A percentile compares a stretch with the other conserved stretches of the same genome.
Evolutionary conservation across 2,113 vertebrate genomes (phyloP).

Genomic region (Lynx canadensis): DNA sequence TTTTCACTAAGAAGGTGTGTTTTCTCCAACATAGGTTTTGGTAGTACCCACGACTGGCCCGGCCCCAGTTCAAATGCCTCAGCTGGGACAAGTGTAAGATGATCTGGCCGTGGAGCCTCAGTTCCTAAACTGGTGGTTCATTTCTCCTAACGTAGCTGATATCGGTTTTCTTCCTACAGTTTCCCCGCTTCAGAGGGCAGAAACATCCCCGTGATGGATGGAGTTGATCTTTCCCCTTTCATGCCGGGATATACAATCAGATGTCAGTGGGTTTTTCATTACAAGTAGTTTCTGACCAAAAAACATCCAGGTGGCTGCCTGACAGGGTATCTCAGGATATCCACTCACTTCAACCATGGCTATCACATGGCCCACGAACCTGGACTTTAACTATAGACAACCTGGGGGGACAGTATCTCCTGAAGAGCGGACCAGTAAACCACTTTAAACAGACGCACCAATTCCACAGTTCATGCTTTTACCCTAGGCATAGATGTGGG

Average conservation of each 20-base stretch:
- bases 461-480: not conserved
- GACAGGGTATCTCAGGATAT: not conserved
- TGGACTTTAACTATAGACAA: not conserved
- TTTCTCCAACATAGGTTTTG: not conserved
- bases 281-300: conserved; percentile 3
- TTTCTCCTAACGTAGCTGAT: fast-evolving
- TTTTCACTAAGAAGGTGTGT: not conserved
- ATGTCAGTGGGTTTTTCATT: not conserved
- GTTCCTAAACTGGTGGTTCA: not conserved
- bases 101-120: not conserved
- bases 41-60: not conserved
- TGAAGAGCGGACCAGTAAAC: not conserved
- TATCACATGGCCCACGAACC: not conserved
- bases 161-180: not conserved
- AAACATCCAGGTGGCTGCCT: not conserved
- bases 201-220: not conserved
- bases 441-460: too few species aligned
- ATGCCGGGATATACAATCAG: not conserved
- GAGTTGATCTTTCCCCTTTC: not conserved
- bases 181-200: not conserved
- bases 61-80: not conserved
- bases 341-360: not conserved
- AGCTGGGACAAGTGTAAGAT: not conserved
- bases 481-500: not conserved
- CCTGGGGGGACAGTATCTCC: not conserved